Conservation (phyloP, 2,797 vertebrate species). For the Phylloscopus collybita region DNA sequence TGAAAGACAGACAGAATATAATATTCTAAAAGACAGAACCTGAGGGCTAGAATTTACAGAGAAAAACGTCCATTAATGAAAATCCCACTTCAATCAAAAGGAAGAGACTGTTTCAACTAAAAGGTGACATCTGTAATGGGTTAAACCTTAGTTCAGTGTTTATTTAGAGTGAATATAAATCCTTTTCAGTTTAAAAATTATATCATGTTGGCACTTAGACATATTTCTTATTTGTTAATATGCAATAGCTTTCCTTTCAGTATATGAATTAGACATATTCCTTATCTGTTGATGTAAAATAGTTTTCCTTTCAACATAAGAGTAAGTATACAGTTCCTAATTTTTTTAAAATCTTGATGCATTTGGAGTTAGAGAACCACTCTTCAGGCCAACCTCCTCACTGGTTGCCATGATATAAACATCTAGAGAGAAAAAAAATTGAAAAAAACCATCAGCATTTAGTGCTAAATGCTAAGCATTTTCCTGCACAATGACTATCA, state of each 20-base stretch:
- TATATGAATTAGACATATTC: not conserved
- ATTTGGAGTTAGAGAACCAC: not conserved
- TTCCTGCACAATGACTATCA: slow-evolving; percentile 43
- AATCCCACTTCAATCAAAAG: not conserved
- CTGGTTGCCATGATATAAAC: slow-evolving; percentile 3
- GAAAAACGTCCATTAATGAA: not conserved
- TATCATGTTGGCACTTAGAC: accelerated
- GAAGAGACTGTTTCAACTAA: not conserved
- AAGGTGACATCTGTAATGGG: not conserved
- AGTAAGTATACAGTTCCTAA: not conserved
- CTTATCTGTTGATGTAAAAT: not conserved
- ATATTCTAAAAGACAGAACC: not conserved
- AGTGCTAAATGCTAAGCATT: slow-evolving; percentile 39
- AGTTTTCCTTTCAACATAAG: not conserved
- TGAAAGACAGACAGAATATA: not conserved
- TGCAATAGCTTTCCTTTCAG: not conserved
- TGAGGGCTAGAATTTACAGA: not conserved
- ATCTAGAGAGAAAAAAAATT: not conserved
- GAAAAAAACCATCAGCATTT: not conserved
- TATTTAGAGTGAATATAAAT: not conserved
- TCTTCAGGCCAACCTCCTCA: not conserved
- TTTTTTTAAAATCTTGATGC: not conserved
- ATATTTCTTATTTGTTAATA: not conserved
- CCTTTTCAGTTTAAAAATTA: not conserved
- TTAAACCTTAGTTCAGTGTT: not conserved